Conservation (phyloP, 1,140 invertebrate species). For the Dendrolimus punctatus region DNA sequence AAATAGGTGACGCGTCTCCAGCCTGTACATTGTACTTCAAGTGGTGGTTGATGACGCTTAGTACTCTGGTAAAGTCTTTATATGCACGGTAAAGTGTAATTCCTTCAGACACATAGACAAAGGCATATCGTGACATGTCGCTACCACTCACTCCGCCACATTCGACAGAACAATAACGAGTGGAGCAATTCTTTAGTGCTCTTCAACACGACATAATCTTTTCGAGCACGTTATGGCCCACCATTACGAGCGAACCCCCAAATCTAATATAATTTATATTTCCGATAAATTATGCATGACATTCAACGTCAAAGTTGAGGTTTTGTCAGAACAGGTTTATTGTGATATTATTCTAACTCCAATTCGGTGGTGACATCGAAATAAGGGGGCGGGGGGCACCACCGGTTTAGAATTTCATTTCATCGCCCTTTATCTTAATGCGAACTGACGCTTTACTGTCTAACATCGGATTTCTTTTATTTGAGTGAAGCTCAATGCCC, state of each 20-base stretch:
- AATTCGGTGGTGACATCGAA: slow-evolving; percentile 29
- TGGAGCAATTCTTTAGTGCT: slow-evolving; percentile 49
- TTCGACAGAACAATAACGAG: slow-evolving; percentile 43
- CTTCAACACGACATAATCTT: slow-evolving; percentile 43
- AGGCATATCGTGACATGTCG: slow-evolving; percentile 27
- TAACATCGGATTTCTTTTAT: slow-evolving; percentile 15
- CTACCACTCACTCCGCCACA: slow-evolving; percentile 29
- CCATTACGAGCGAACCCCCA: slow-evolving; percentile 41
- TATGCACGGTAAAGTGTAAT: no score
- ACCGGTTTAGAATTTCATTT: slow-evolving; percentile 44
- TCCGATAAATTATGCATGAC: slow-evolving; percentile 49
- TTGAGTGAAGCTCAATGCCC: neutral
- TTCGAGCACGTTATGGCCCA: slow-evolving; percentile 22
- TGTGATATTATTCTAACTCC: slow-evolving; percentile 25
- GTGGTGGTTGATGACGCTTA: no score
- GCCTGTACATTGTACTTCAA: no score
- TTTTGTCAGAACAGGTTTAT: slow-evolving; percentile 31
- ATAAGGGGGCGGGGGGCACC: slow-evolving; percentile 24
- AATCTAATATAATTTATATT: slow-evolving; percentile 57
- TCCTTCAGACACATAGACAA: slow-evolving; percentile 1
- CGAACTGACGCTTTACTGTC: slow-evolving; percentile 18
- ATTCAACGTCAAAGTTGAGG: slow-evolving; percentile 24
- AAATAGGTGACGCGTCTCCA: no score
- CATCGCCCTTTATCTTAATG: slow-evolving; percentile 38
- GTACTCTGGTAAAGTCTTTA: no score